phyloP scores from a whole-genome alignment of 2,113 vertebrate genomes.

The Pedionomus torquatus region DNA sequence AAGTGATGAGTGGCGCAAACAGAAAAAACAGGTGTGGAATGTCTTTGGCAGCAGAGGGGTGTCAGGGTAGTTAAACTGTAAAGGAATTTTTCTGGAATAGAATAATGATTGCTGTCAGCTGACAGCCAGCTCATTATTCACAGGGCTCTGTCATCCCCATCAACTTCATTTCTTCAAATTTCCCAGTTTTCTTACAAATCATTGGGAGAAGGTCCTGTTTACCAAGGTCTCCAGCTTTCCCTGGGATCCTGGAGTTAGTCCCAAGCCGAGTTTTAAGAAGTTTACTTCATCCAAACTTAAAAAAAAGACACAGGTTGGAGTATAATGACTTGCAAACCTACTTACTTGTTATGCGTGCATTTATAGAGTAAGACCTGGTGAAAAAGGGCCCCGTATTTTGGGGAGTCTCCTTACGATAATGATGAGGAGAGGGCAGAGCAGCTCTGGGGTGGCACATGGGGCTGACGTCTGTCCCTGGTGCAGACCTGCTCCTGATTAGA shows the following conservation, averaged over 20 bases:
- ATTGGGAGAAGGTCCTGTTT: background rate
- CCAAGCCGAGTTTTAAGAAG: background rate
- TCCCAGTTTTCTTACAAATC: background rate
- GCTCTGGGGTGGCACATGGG: background rate
- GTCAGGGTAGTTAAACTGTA: background rate
- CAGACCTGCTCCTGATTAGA: background rate
- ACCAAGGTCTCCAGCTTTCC: accelerated
- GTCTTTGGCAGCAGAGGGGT: background rate
- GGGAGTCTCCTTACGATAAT: background rate
- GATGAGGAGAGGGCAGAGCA: background rate
- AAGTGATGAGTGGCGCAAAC: background rate
- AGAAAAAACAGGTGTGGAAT: background rate
- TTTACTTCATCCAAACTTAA: background rate
- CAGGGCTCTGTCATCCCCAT: background rate
- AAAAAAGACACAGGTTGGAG: background rate
- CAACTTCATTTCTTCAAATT: background rate
- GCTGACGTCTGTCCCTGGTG: background rate
- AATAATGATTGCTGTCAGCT: background rate
- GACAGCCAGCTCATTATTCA: background rate
- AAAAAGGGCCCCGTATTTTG: accelerated
- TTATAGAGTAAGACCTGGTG: background rate
- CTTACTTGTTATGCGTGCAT: background rate
- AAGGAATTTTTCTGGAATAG: background rate
- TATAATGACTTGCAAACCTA: background rate
- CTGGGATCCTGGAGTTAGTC: background rate